Evolutionary conservation across 2,797 vertebrate genomes (phyloP).

Genomic region (Adelosebastes latens): DNA sequence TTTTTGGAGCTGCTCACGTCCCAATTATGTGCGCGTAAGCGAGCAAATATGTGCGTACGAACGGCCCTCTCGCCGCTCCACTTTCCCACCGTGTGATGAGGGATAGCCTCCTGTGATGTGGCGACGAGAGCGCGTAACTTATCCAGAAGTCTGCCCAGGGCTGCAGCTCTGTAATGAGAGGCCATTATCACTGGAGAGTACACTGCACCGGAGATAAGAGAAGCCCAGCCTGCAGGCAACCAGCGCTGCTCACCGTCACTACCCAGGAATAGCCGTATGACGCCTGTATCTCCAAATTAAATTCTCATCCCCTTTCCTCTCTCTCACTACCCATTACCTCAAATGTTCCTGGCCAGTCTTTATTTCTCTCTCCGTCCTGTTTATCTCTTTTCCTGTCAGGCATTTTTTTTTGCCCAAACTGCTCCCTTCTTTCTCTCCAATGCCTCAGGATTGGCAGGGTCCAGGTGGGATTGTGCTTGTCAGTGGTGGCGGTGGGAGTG

Average conservation of each 20-base stretch:
- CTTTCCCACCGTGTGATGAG: conserved; percentile 26
- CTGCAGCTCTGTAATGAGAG: conserved; percentile 66
- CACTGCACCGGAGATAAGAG: conserved; percentile 60
- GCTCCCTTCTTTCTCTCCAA: background rate
- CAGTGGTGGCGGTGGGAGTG: conserved; percentile 23
- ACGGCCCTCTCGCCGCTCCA: background rate
- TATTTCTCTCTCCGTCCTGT: conserved; percentile 15
- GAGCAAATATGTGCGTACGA: background rate
- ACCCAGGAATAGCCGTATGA: conserved; percentile 59
- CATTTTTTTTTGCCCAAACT: conserved; percentile 11
- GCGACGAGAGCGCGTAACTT: conserved; percentile 33
- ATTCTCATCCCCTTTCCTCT: conserved; percentile 40
- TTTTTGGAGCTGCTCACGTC: conserved; percentile 1
- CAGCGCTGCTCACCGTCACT: conserved; percentile 34
- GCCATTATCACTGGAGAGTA: conserved; percentile 63
- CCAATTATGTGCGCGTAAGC: background rate
- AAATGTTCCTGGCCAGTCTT: conserved; percentile 37
- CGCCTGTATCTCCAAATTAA: conserved; percentile 46
- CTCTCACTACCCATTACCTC: conserved; percentile 51
- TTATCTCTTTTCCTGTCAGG: conserved; percentile 21
- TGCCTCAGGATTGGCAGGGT: conserved; percentile 26
- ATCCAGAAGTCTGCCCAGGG: conserved; percentile 45
- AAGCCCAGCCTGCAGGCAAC: conserved; percentile 24
- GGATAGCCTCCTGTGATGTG: conserved; percentile 35
- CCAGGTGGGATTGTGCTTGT: conserved; percentile 51